A percentile compares a stretch with the other conserved stretches of the same genome.
These are phyloP conservation scores for Pseudomugil tenellus DNA, from an alignment of 2,797 vertebrate species.

Conservation along the genomic window DNA sequence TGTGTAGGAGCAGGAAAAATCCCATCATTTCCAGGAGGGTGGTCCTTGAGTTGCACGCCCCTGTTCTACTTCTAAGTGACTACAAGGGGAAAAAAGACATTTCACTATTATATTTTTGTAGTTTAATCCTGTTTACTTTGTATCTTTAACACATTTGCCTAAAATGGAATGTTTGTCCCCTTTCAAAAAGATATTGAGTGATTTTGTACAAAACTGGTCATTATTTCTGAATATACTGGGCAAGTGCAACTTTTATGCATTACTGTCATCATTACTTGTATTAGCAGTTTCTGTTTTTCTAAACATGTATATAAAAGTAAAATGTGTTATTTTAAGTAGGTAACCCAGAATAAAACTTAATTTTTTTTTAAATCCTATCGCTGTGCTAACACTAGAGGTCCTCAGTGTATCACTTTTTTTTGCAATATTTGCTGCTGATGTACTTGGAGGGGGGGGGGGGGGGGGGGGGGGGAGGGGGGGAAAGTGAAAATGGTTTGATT, in stretches of 20 bases:
- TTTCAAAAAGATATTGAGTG: not conserved
- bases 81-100: not conserved
- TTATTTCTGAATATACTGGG: conserved; percentile 1
- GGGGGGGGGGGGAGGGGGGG: no score
- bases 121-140: not conserved
- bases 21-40: no score
- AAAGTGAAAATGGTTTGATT: no score
- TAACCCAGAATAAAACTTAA: not conserved
- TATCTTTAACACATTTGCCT: not conserved
- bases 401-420: conserved; percentile 23
- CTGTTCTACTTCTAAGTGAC: not conserved
- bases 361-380: not conserved
- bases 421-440: not conserved
- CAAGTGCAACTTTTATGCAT: conserved; percentile 16
- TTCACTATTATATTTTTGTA: not conserved
- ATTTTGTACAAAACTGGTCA: not conserved
- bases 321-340: not conserved
- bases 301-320: conserved; percentile 7
- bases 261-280: not conserved
- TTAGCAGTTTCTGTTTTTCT: not conserved
- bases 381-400: conserved; percentile 59
- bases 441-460: no score
- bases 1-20: no score
- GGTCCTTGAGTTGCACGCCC: no score
- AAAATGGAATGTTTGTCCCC: not conserved